These are phyloP conservation scores for Gila robusta DNA, from an alignment of 2,797 vertebrate genomes.

Conservation along the genomic window DNA sequence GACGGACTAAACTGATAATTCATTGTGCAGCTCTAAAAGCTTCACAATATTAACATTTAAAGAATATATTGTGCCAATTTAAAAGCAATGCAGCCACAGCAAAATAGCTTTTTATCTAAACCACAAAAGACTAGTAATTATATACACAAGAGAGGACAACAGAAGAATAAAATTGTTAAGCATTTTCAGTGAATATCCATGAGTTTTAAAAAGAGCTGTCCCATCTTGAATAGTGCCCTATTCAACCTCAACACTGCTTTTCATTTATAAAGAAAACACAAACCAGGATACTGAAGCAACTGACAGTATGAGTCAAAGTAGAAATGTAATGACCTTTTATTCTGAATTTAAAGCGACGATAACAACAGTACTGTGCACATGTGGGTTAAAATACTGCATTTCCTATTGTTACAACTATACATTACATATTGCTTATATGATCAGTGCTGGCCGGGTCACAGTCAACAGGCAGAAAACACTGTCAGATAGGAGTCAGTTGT, in stretches of 20 bases:
- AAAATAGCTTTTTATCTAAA: conserved; percentile 25
- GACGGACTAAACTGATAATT: conserved; percentile 8
- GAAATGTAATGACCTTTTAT: conserved; percentile 23
- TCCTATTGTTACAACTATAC: background rate
- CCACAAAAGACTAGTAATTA: conserved; percentile 27
- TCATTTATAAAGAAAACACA: conserved; percentile 27
- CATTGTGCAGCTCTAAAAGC: background rate
- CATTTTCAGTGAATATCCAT: conserved; percentile 1
- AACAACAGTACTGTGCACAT: background rate
- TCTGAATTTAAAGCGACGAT: background rate
- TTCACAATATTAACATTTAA: conserved; percentile 29
- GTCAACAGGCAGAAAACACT: background rate
- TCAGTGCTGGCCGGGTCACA: background rate
- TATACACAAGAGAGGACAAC: conserved; percentile 14
- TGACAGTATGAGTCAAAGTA: conserved; percentile 1
- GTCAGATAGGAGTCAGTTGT: background rate
- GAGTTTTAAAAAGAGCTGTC: conserved; percentile 37
- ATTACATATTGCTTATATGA: background rate
- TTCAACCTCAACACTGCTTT: conserved; percentile 28
- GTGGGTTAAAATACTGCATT: background rate
- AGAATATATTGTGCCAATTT: background rate
- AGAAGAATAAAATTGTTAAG: background rate
- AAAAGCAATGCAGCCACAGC: background rate
- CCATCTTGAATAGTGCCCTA: background rate
- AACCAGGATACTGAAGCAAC: conserved; percentile 12